Evolutionary conservation across 2,888 invertebrate genomes (phyloP).

Genomic region (Xanthorhoe designata): DNA sequence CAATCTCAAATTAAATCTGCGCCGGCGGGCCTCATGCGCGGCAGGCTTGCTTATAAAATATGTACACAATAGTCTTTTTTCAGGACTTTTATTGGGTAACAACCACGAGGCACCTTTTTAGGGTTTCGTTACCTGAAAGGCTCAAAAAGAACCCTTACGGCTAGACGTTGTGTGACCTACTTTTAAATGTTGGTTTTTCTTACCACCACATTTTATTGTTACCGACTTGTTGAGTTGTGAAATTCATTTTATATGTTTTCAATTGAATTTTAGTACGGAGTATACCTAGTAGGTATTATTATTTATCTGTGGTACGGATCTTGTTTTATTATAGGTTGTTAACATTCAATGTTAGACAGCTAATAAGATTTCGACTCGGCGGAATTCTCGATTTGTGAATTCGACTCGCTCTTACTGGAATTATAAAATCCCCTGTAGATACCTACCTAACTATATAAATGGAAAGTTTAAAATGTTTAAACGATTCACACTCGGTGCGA

Average conservation of each 20-base stretch:
- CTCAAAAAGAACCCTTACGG: slow-evolving; percentile 33
- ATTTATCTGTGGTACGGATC: not conserved
- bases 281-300: too few species aligned
- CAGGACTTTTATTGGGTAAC: slow-evolving; percentile 59
- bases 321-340: not conserved
- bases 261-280: not conserved
- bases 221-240: not conserved
- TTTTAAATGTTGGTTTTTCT: not conserved
- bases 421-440: not conserved
- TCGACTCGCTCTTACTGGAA: not conserved
- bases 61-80: slow-evolving; percentile 61
- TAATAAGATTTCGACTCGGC: not conserved
- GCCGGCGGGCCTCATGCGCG: slow-evolving; percentile 61
- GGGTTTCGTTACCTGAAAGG: slow-evolving; percentile 19
- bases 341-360: too few species aligned
- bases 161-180: slow-evolving; percentile 6
- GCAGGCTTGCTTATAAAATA: slow-evolving; percentile 60
- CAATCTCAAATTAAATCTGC: slow-evolving; percentile 82
- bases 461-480: slow-evolving; percentile 34
- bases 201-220: not conserved
- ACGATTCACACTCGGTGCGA: slow-evolving; percentile 2
- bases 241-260: not conserved
- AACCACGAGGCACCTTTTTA: slow-evolving; percentile 51
- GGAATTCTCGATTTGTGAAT: not conserved
- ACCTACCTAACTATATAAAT: slow-evolving; percentile 5